Evolutionary conservation across 2,888 invertebrate species (phyloP).

Genomic region (Drosophila siamana): DNA sequence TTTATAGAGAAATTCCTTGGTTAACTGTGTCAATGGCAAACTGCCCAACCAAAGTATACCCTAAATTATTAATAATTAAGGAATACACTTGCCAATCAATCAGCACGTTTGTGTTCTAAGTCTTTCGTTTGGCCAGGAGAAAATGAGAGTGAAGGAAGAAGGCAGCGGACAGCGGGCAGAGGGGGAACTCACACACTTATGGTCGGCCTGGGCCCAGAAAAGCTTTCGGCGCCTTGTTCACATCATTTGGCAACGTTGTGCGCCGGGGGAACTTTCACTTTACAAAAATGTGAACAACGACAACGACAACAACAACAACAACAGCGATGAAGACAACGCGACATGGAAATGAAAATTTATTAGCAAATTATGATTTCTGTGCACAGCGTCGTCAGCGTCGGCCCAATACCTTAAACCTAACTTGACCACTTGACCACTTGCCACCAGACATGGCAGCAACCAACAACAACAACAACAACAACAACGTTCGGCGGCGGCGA

Average conservation of each 20-base stretch:
- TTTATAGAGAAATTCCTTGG: too few species aligned
- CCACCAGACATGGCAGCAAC: slow-evolving; percentile 31
- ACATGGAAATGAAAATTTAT: slow-evolving; percentile 77
- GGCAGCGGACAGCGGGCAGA: not conserved
- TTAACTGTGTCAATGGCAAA: too few species aligned
- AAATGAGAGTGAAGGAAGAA: not conserved
- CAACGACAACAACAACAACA: slow-evolving; percentile 26
- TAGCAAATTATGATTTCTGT: slow-evolving; percentile 76
- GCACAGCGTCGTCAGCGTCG: slow-evolving; percentile 51
- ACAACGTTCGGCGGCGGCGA: slow-evolving; percentile 45
- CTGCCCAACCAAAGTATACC: too few species aligned
- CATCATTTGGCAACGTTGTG: slow-evolving; percentile 37
- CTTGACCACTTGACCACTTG: slow-evolving; percentile 54
- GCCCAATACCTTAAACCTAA: slow-evolving; percentile 37
- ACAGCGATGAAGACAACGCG: slow-evolving; percentile 32
- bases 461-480: slow-evolving; percentile 23
- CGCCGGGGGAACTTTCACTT: slow-evolving; percentile 64
- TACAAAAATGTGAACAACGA: slow-evolving; percentile 55
- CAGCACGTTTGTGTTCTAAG: slow-evolving; percentile 64
- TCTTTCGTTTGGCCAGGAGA: slow-evolving; percentile 43
- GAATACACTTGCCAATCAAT: too few species aligned
- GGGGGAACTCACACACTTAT: slow-evolving; percentile 3
- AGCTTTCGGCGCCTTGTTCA: slow-evolving; percentile 39
- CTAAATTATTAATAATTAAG: too few species aligned
- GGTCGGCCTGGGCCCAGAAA: slow-evolving; percentile 28